phyloP scores from a whole-genome alignment of 2,888 invertebrate genomes.

The Apamea sordens region DNA sequence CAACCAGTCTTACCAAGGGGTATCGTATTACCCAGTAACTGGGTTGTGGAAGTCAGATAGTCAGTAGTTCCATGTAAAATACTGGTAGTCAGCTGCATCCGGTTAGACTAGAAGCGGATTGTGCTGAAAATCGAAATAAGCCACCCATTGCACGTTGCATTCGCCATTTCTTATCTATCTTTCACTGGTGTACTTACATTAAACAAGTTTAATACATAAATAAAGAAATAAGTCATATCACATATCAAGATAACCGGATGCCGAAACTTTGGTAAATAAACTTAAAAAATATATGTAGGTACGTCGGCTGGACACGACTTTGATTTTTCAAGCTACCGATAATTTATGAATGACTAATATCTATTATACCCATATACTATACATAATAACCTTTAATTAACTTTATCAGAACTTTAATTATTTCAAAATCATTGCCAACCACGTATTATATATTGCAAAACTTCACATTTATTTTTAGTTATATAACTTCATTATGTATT shows the following conservation, averaged over 20 bases:
- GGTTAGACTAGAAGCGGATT: too few species aligned
- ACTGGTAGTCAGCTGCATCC: too few species aligned
- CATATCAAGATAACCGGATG: neutral
- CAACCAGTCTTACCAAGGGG: too few species aligned
- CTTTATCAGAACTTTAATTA: neutral
- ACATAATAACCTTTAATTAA: neutral
- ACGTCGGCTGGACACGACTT: neutral
- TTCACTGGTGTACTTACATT: neutral
- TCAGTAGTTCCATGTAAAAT: too few species aligned
- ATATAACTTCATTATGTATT: slow-evolving; percentile 18
- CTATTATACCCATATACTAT: neutral
- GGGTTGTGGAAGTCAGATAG: too few species aligned
- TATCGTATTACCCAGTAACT: too few species aligned
- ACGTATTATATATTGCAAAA: slow-evolving; percentile 29
- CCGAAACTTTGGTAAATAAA: neutral
- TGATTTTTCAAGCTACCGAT: neutral
- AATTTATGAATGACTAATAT: neutral
- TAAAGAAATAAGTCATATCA: neutral
- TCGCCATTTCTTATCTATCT: neutral
- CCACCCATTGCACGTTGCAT: neutral
- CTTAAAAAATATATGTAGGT: neutral
- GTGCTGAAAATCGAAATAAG: neutral
- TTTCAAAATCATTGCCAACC: neutral
- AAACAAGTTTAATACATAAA: neutral
- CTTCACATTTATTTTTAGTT: neutral